Evolutionary conservation across 2,888 invertebrate species (phyloP).

Genomic region (Trachelus stipa): DNA sequence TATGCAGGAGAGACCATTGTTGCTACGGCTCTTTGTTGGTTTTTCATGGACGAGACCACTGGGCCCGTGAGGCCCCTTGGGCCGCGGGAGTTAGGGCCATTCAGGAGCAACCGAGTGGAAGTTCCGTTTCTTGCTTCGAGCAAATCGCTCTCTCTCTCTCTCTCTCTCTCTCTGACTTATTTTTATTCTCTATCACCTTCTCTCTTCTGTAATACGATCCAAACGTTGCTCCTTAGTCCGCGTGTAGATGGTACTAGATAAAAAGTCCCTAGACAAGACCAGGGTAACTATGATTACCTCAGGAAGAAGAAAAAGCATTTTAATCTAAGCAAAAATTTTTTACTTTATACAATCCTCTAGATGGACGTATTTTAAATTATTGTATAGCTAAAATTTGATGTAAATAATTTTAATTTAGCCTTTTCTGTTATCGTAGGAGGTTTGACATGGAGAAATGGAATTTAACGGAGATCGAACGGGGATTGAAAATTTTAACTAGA

Average conservation of each 20-base stretch:
- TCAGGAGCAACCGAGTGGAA: conserved; percentile 58
- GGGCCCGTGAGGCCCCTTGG: conserved; percentile 39
- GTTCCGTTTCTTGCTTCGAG: conserved; percentile 49
- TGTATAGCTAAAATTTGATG: no score
- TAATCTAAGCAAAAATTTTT: rapidly evolving
- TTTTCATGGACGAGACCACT: conserved; percentile 41
- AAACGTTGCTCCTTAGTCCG: neutral
- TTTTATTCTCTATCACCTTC: conserved; percentile 3
- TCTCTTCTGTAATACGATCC: conserved; percentile 13
- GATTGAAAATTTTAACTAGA: no score
- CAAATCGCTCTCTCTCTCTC: conserved; percentile 25
- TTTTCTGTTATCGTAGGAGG: no score
- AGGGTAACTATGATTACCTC: neutral
- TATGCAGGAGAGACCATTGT: conserved; percentile 30
- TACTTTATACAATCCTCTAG: no score
- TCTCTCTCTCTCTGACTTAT: conserved; percentile 15
- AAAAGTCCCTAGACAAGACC: neutral
- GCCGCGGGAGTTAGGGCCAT: conserved; percentile 42
- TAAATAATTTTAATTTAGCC: no score
- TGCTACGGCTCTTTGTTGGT: conserved; percentile 51
- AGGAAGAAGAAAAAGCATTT: no score
- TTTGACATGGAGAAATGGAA: no score
- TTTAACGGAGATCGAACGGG: no score
- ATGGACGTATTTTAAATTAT: no score
- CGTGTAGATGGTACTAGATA: neutral